phyloP scores from a whole-genome alignment of 2,888 invertebrate species.

The Ophioninae sp. region DNA sequence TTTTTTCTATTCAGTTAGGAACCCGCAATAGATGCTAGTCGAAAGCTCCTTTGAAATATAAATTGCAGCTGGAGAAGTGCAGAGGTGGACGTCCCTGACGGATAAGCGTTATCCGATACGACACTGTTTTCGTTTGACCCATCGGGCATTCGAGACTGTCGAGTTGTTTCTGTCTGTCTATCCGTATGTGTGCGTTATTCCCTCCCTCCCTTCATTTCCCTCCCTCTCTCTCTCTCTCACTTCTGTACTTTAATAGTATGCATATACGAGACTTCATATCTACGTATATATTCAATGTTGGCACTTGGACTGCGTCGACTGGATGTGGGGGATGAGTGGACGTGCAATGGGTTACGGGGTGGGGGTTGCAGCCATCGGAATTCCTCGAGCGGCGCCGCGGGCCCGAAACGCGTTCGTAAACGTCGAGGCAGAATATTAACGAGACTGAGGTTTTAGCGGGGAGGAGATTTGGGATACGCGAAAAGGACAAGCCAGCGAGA shows the following conservation, averaged over 20 bases:
- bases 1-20: slow-evolving; percentile 11
- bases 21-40: slow-evolving; percentile 4
- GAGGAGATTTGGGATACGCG: slow-evolving; percentile 21
- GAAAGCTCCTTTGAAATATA: slow-evolving; percentile 47
- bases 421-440: slow-evolving; percentile 69
- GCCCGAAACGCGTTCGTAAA: slow-evolving; percentile 66
- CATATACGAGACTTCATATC: neutral
- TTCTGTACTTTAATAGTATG: slow-evolving; percentile 11
- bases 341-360: slow-evolving; percentile 46
- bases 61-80: slow-evolving; percentile 57
- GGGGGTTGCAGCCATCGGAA: slow-evolving; percentile 64
- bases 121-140: slow-evolving; percentile 69
- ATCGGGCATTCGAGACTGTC: slow-evolving; percentile 56
- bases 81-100: slow-evolving; percentile 59
- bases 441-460: slow-evolving; percentile 34
- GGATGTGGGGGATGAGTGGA: slow-evolving; percentile 47
- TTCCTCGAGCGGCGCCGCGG: slow-evolving; percentile 66
- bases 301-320: slow-evolving; percentile 29
- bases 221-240: slow-evolving; percentile 9
- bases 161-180: slow-evolving; percentile 30
- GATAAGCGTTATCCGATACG: slow-evolving; percentile 68
- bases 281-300: neutral
- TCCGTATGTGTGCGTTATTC: neutral
- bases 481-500: slow-evolving; percentile 20
- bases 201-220: slow-evolving; percentile 1